phyloP scores from a whole-genome alignment of 2,797 vertebrate genomes.

The Chrysocyon brachyurus region DNA sequence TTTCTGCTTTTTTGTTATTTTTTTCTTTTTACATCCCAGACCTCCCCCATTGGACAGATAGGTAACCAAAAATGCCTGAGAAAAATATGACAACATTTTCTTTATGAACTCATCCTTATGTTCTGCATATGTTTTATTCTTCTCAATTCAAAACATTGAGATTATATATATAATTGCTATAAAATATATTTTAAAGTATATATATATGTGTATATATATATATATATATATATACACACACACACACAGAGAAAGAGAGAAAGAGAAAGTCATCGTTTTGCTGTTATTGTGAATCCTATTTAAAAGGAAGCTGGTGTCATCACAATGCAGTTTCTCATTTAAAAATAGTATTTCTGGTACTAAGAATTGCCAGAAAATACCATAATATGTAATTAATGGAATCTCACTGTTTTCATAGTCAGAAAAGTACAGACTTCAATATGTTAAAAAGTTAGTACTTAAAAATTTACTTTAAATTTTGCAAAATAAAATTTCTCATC shows the following conservation, averaged over 20 bases:
- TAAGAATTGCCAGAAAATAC: background rate
- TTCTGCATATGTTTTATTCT: background rate
- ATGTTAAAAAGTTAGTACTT: background rate
- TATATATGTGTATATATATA: no score
- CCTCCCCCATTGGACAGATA: background rate
- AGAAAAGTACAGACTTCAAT: background rate
- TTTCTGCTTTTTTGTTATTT: background rate
- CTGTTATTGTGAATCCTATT: background rate
- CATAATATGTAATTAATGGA: background rate
- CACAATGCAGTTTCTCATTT: background rate
- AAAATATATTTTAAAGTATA: background rate
- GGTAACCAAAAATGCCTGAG: background rate
- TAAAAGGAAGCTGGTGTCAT: background rate
- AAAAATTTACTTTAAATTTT: slow-evolving; percentile 23
- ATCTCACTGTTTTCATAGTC: background rate
- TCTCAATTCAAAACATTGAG: background rate
- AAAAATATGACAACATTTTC: background rate
- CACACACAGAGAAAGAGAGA: no score
- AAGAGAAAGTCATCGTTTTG: background rate
- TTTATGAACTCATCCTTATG: background rate
- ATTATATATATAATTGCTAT: background rate
- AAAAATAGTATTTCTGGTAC: background rate
- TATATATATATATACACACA: background rate
- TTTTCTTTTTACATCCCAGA: background rate
- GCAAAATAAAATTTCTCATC: background rate